Percentiles rank a stretch among this genome's conserved stretches.
Evolutionary conservation across 2,113 vertebrate genomes (phyloP).

Genomic region (Pardalotus punctatus): DNA sequence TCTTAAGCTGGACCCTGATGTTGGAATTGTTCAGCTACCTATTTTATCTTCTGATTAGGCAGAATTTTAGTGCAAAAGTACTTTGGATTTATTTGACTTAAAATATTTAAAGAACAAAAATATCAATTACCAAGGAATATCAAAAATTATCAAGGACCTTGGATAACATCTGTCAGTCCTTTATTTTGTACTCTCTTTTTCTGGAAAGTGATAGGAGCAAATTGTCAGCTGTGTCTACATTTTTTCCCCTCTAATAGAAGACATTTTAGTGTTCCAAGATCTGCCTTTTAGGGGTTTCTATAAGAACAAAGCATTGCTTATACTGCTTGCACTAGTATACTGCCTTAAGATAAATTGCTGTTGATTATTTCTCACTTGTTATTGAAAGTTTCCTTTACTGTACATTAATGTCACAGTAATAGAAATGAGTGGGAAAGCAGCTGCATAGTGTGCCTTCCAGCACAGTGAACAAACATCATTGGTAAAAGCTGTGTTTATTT

Average conservation of each 20-base stretch:
- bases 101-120: neutral
- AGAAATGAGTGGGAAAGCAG: neutral
- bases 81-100: neutral
- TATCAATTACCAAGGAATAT: neutral
- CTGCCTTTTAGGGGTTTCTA: neutral
- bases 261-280: neutral
- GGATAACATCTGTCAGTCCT: neutral
- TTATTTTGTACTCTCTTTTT: neutral
- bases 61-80: neutral
- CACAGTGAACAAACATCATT: neutral
- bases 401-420: neutral
- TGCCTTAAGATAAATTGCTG: neutral
- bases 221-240: neutral
- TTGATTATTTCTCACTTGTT: neutral
- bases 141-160: neutral
- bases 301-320: neutral
- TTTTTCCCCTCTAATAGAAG: neutral
- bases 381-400: neutral
- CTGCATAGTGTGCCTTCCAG: neutral
- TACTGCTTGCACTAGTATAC: neutral
- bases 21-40: neutral
- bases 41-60: neutral
- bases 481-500: neutral
- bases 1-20: neutral
- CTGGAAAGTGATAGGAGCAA: neutral